Conservation (phyloP, 1,140 invertebrate species). For the Panulirus ornatus region DNA sequence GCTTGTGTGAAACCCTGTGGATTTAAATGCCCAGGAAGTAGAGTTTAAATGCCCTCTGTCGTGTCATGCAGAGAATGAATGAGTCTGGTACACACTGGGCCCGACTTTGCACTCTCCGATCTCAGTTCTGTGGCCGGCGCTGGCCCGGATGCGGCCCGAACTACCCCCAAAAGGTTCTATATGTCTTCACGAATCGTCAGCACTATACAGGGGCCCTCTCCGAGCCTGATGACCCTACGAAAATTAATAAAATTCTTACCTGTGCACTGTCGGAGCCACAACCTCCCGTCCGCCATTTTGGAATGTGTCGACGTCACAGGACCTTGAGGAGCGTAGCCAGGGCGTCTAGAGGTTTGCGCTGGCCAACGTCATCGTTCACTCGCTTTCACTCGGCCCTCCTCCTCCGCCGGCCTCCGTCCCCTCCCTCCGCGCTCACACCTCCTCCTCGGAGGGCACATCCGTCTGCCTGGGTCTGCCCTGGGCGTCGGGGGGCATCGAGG, state of each 20-base stretch:
- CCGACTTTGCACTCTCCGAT: slow-evolving; percentile 67
- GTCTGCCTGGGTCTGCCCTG: no score
- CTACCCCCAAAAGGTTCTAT: slow-evolving; percentile 23
- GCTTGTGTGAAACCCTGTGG: slow-evolving; percentile 27
- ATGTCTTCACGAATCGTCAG: slow-evolving; percentile 50
- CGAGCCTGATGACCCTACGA: slow-evolving; percentile 41
- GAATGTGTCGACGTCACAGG: slow-evolving; percentile 63
- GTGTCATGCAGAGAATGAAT: slow-evolving; percentile 65
- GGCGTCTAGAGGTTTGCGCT: slow-evolving; percentile 41
- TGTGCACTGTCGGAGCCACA: slow-evolving; percentile 48
- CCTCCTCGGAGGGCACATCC: neutral
- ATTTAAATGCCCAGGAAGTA: slow-evolving; percentile 68
- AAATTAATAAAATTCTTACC: slow-evolving; percentile 63
- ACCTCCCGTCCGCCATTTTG: slow-evolving; percentile 62
- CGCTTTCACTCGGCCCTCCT: slow-evolving; percentile 19
- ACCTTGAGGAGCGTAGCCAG: slow-evolving; percentile 57
- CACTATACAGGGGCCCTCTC: neutral
- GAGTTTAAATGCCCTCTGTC: slow-evolving; percentile 66
- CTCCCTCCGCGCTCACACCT: neutral
- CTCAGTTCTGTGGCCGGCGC: neutral
- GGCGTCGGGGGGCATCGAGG: neutral
- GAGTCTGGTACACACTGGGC: slow-evolving; percentile 15
- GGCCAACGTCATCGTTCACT: slow-evolving; percentile 36
- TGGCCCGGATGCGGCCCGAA: neutral
- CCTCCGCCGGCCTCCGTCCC: neutral